These are phyloP conservation scores for Peromyscus californicus DNA, from an alignment of 2,113 vertebrate species.

Conservation along the genomic window DNA sequence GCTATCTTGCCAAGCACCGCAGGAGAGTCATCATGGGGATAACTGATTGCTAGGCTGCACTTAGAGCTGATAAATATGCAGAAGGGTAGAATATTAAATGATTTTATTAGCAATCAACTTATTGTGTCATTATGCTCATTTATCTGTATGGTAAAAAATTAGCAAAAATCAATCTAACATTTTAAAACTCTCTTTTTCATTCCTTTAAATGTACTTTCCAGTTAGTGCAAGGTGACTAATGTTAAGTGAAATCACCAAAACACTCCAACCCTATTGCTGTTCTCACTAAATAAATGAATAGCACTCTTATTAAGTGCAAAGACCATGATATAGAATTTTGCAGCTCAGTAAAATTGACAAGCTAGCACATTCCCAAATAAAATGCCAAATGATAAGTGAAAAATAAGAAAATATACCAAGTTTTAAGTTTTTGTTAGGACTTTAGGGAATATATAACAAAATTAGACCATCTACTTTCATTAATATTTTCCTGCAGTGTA, in stretches of 20 bases:
- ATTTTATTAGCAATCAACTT: slow-evolving; percentile 78
- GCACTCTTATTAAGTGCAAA: not conserved
- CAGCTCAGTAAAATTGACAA: not conserved
- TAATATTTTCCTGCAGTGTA: not conserved
- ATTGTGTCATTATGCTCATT: slow-evolving; percentile 47
- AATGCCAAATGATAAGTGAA: not conserved
- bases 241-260: not conserved
- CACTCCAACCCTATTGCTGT: not conserved
- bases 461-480: not conserved
- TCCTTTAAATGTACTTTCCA: slow-evolving; percentile 42
- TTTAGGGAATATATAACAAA: not conserved
- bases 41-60: slow-evolving; percentile 70
- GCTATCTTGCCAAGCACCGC: slow-evolving; percentile 62
- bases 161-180: slow-evolving; percentile 61
- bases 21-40: slow-evolving; percentile 58
- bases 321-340: not conserved
- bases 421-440: not conserved
- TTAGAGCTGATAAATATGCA: slow-evolving; percentile 74
- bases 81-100: slow-evolving; percentile 75
- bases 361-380: too few relatives aligned
- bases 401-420: not conserved
- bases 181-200: slow-evolving; percentile 32
- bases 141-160: slow-evolving; percentile 47
- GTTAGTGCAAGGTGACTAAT: not conserved
- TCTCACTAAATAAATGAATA: not conserved